phyloP scores from a whole-genome alignment of 1,140 invertebrate species.

The Phenacoccus solenopsis region DNA sequence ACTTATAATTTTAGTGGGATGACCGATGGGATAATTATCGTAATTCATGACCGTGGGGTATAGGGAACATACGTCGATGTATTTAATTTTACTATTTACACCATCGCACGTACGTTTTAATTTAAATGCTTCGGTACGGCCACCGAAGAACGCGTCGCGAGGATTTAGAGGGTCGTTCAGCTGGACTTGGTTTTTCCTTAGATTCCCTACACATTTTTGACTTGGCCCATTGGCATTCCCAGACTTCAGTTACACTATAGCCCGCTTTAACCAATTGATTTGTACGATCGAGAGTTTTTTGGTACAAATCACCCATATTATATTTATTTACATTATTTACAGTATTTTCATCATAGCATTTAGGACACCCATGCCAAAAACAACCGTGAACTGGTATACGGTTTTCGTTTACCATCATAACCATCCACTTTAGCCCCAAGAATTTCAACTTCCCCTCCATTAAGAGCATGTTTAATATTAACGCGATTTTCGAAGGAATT shows the following conservation, averaged over 20 bases:
- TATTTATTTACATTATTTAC: constrained; percentile 11
- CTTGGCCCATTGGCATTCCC: constrained; percentile 12
- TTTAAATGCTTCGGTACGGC: background rate
- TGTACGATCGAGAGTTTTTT: constrained; percentile 9
- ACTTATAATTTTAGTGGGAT: constrained; percentile 6
- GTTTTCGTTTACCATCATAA: constrained; percentile 15
- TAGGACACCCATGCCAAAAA: constrained; percentile 17
- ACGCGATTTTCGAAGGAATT: constrained; percentile 5
- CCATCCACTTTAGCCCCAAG: constrained; percentile 16
- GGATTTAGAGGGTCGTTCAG: background rate
- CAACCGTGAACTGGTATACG: constrained; percentile 17
- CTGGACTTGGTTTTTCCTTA: background rate
- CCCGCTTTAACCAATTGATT: constrained; percentile 4
- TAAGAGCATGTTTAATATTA: constrained; percentile 4
- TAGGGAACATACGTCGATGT: constrained; percentile 14
- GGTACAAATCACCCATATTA: constrained; percentile 8
- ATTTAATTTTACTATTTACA: constrained; percentile 8
- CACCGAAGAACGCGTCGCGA: constrained; percentile 5
- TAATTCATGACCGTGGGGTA: constrained; percentile 12
- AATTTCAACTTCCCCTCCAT: constrained; percentile 9
- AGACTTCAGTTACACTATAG: constrained; percentile 16
- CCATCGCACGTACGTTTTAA: background rate
- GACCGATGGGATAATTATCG: constrained; percentile 9
- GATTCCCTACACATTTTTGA: constrained; percentile 12
- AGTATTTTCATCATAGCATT: constrained; percentile 9